Evolutionary conservation across 2,888 invertebrate species (phyloP).

Genomic region (Tipula vernalis): DNA sequence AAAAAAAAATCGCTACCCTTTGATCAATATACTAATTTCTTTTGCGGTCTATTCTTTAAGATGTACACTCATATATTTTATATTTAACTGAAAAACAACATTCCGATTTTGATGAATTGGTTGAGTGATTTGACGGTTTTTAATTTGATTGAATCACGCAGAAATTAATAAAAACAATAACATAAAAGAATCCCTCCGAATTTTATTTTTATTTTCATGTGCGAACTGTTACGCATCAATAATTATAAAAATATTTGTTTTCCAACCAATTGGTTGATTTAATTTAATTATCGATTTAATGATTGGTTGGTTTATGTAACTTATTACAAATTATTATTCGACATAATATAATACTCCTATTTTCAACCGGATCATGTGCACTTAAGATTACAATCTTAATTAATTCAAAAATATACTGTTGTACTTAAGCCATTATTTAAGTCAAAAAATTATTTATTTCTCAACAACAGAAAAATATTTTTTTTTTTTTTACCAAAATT

Average conservation of each 20-base stretch:
- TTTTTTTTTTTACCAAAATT: not conserved
- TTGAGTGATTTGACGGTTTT: constrained; percentile 9
- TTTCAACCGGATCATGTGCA: not conserved
- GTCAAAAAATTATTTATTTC: not conserved
- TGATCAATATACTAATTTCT: not conserved
- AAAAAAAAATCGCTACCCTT: not conserved
- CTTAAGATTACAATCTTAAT: not conserved
- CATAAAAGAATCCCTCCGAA: not conserved
- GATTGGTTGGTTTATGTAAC: not conserved
- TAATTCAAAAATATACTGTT: not conserved
- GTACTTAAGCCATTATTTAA: not conserved
- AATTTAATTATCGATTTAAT: not conserved
- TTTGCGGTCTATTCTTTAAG: not conserved
- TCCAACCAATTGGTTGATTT: not conserved
- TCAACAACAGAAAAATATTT: not conserved
- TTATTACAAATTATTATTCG: not conserved
- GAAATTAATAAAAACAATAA: not conserved
- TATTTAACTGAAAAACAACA: not conserved
- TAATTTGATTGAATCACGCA: constrained; percentile 10
- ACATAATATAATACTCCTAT: not conserved
- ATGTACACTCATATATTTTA: not conserved
- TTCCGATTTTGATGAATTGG: constrained; percentile 6
- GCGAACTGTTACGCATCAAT: not conserved
- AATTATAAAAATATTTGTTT: not conserved
- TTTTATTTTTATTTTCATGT: no score